phyloP scores from a whole-genome alignment of 2,113 vertebrate species.

The rabbit (Oryctolagus cuniculus) region DNA sequence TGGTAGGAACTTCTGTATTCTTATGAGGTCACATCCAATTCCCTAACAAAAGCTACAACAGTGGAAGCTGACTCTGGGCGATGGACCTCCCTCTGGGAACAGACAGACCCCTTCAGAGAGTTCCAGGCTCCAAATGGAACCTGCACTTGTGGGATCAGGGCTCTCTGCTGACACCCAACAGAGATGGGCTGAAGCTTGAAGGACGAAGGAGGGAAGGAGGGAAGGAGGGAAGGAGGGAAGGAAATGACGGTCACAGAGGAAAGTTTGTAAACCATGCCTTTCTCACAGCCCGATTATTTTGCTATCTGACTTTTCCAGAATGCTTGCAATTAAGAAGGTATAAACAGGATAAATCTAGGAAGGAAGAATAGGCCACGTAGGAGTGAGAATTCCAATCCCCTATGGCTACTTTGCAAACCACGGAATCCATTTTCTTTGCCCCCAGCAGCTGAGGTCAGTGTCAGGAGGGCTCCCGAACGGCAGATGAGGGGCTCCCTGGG shows the following conservation, averaged over 20 bases:
- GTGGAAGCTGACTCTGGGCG: neutral
- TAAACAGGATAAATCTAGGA: neutral
- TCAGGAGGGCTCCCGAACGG: neutral
- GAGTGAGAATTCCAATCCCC: too few species aligned
- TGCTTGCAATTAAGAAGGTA: neutral
- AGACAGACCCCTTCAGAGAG: neutral
- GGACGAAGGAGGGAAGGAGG: too few species aligned
- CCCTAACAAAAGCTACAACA: neutral
- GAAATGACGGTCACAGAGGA: neutral
- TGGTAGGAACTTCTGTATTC: too few species aligned
- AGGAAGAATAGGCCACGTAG: neutral
- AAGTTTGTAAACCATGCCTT: neutral
- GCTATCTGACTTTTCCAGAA: neutral
- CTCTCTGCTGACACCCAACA: neutral
- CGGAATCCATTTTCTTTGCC: neutral
- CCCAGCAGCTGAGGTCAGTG: rapidly evolving
- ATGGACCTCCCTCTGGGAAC: neutral
- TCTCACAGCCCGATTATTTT: neutral
- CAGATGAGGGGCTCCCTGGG: neutral
- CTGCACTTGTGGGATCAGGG: neutral
- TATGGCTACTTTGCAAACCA: neutral
- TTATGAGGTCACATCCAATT: neutral
- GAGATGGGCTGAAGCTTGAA: neutral
- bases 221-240: too few species aligned
- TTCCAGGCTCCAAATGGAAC: too few species aligned